Percentiles rank a stretch among this genome's conserved stretches.
These are phyloP conservation scores for Agonopterix subpropinquella DNA, from an alignment of 2,888 invertebrate species.

Conservation along the genomic window DNA sequence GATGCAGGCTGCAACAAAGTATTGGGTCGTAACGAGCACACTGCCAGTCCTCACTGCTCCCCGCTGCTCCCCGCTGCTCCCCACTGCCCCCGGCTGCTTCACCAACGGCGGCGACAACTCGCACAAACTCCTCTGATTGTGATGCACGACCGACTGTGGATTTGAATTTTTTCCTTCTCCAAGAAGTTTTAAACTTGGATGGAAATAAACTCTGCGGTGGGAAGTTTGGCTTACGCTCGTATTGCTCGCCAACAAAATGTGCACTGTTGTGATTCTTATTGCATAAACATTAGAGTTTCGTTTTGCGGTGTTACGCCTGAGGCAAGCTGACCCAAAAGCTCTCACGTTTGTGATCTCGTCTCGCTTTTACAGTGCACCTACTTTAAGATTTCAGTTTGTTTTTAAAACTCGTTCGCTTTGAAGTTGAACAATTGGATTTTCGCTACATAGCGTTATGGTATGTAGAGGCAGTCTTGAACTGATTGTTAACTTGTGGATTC, in stretches of 20 bases:
- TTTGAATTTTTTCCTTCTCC: slow-evolving; percentile 2
- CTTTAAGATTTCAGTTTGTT: too few species aligned
- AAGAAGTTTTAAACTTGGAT: not conserved
- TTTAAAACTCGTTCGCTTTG: too few species aligned
- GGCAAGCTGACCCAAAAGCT: slow-evolving; percentile 20
- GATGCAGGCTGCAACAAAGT: slow-evolving; percentile 3
- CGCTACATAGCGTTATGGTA: too few species aligned
- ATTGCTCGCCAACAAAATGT: too few species aligned
- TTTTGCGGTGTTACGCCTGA: not conserved
- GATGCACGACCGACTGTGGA: slow-evolving; percentile 5
- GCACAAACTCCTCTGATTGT: slow-evolving; percentile 1
- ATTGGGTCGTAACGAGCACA: slow-evolving; percentile 5
- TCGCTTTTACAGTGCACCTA: slow-evolving; percentile 1
- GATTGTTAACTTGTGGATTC: too few species aligned
- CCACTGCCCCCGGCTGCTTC: not conserved
- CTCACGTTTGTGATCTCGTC: slow-evolving; percentile 16
- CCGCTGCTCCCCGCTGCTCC: not conserved
- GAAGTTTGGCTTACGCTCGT: too few species aligned
- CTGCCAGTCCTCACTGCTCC: not conserved
- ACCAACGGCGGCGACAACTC: not conserved
- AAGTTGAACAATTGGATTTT: too few species aligned
- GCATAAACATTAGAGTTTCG: not conserved
- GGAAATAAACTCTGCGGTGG: too few species aligned
- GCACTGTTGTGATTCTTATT: too few species aligned
- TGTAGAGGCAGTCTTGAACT: too few species aligned